Evolutionary conservation across 2,113 vertebrate species (phyloP), one percentile per base, ranked within the genome.

Genomic region (Urocitellus parryii): DNA sequence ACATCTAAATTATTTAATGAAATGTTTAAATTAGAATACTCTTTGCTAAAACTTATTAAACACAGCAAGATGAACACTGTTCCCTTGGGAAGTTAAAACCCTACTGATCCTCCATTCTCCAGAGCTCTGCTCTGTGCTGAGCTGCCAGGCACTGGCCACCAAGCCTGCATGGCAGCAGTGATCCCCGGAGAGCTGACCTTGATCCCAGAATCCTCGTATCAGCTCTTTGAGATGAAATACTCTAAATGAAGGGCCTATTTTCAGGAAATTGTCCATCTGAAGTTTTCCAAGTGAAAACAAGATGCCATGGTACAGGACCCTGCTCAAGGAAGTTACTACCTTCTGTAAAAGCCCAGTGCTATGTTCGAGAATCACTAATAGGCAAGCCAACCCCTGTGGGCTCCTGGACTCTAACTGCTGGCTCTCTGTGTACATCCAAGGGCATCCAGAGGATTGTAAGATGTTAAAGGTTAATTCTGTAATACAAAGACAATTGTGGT

Each of bases 1-100:
- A 99, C 99, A 99, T 99, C 99, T 99, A 99, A 98, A 99, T 99
- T 98, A 98, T 99, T 99, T 98, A 98, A 99, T 99, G 98, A 99
- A 99, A 99, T 98, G 98, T 96, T 98, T 98, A 93, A 98, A 99
- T 99, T 99, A 99, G 99, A 99, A 98, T 98, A 97, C 96, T 98
- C 98, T 98, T 83, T 86, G 85, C 98, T 98, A 96, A 96, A 97
- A 97, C 53, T 97, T 96, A 56, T 93, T 96, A 96, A 89, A 97
- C 90, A 98, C 39, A 94, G 95, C 93, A 97, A 87, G 97, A 0
- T 95, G 83, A 95, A 95, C 96, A 95, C 81, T 96, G 61, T 86
- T 0, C 63, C 88, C 90, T 56, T 91, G 91, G 78, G n/a, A 12
- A 79, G 20, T 7, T 0, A 84, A 97, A 96, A 58, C 11, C 1